Evolutionary conservation across 2,888 invertebrate species (phyloP).

Genomic region (Meganola albula): DNA sequence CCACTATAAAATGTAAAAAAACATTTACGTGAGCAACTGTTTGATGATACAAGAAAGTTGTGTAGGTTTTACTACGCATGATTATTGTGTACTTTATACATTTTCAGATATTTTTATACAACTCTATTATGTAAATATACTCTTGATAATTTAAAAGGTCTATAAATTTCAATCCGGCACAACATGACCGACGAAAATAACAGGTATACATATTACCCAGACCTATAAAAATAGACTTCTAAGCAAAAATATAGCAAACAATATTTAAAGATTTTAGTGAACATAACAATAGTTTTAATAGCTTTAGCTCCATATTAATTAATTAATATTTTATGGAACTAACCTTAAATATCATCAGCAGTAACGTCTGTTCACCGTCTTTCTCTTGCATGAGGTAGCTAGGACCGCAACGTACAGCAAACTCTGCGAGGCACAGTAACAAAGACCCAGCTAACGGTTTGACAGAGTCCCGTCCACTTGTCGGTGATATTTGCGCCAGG

Average conservation of each 20-base stretch:
- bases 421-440: slow-evolving; percentile 93
- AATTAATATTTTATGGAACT: slow-evolving; percentile 1
- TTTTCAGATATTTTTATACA: slow-evolving; percentile 24
- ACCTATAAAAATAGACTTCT: too few relatives aligned
- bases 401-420: slow-evolving; percentile 91
- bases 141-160: too few relatives aligned
- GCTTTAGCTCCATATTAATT: background rate
- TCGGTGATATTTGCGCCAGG: slow-evolving; percentile 66
- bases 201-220: too few relatives aligned
- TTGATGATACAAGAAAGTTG: slow-evolving; percentile 14
- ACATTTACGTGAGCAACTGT: slow-evolving; percentile 13
- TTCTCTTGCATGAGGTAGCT: slow-evolving; percentile 78
- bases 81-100: slow-evolving; percentile 14
- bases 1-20: slow-evolving; percentile 13
- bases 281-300: too few relatives aligned
- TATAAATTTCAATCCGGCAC: too few relatives aligned
- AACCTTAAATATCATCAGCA: slow-evolving; percentile 86
- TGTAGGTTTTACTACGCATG: slow-evolving; percentile 53
- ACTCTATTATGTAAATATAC: slow-evolving; percentile 23
- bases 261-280: too few relatives aligned
- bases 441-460: slow-evolving; percentile 87
- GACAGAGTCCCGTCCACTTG: slow-evolving; percentile 76
- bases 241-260: too few relatives aligned
- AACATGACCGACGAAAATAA: too few relatives aligned
- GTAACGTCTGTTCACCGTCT: slow-evolving; percentile 63